A percentile compares a stretch with the other conserved stretches of the same genome.
Conservation (phyloP, 2,113 vertebrate species). For the Fulica atra region DNA sequence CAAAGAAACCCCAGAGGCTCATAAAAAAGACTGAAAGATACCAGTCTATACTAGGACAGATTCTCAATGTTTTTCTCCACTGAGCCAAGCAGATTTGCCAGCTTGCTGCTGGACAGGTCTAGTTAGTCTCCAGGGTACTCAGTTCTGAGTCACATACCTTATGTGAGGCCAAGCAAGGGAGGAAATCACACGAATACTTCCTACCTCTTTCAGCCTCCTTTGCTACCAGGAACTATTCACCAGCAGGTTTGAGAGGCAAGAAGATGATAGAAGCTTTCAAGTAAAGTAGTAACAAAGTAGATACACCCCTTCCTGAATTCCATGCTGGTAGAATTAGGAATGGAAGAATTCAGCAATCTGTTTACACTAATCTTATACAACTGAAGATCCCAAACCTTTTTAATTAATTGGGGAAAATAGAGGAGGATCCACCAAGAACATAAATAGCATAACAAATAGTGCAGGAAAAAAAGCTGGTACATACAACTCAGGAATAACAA, state of each 20-base stretch:
- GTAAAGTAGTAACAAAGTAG: neutral
- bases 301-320: neutral
- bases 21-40: neutral
- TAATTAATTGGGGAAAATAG: neutral
- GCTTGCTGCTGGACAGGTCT: neutral
- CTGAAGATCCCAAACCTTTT: neutral
- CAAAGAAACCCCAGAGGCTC: neutral
- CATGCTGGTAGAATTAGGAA: neutral
- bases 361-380: neutral
- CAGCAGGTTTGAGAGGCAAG: neutral
- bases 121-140: neutral
- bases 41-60: neutral
- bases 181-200: neutral
- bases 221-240: neutral
- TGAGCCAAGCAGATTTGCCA: neutral
- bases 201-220: neutral
- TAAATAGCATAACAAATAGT: neutral
- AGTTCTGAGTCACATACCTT: neutral
- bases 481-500: neutral
- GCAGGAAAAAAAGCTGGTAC: neutral
- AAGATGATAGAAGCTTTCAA: neutral
- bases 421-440: neutral
- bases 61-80: fast-evolving
- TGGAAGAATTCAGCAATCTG: neutral
- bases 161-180: neutral